Base-by-base conservation (phyloP, 2,888 invertebrate species). In the Anagyrus pseudococci region DNA sequence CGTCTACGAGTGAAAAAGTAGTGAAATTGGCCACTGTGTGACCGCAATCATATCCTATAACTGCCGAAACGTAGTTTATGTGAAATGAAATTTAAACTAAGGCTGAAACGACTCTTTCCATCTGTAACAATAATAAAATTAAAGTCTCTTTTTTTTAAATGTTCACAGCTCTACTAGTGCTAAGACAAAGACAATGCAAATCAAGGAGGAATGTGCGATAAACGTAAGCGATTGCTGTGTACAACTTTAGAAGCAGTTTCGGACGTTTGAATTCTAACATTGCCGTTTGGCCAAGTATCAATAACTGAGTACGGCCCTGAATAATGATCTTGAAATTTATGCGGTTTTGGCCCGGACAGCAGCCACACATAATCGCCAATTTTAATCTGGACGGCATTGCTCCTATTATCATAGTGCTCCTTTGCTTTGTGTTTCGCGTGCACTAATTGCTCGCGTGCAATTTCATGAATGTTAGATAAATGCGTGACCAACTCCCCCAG, bases 11-110 rank as follows among this genome's bases (percentile, higher is more conserved):
- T 17, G 40, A 52, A 4, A 52, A 40, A 15, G 52, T 52, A 0
- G 68, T 68, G 8, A 67, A 26, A 17, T 48, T 48, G 4, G 48
- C 15, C 2, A 48, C 15, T 15, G 15, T 25, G 8, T 29, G 1
- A 4, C 26, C 26, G 48, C 48, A 48, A 26, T 48, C 48, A 26
- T 48, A 47, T 7, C 4, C 25, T 6, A n/a, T 44, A 20, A 17
- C 3, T 19, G 44, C 15, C 4, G 6, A 19, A 3, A 17, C 4
- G 7, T 17, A 44, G 44, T 2, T 17, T 15, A 40, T n/a, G n/a
- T 4, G 7, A 44, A 20, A 44, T 20, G 2, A 19, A 3, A 3
- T 20, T 3, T 7, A 44, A 6, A 15, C 19, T 4, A 17, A 19
- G 10, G 19, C 7, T 44, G 4, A 44, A 44, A 17, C 6, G 10